Conservation (phyloP, 2,113 vertebrate species). For the Damaliscus lunatus region DNA sequence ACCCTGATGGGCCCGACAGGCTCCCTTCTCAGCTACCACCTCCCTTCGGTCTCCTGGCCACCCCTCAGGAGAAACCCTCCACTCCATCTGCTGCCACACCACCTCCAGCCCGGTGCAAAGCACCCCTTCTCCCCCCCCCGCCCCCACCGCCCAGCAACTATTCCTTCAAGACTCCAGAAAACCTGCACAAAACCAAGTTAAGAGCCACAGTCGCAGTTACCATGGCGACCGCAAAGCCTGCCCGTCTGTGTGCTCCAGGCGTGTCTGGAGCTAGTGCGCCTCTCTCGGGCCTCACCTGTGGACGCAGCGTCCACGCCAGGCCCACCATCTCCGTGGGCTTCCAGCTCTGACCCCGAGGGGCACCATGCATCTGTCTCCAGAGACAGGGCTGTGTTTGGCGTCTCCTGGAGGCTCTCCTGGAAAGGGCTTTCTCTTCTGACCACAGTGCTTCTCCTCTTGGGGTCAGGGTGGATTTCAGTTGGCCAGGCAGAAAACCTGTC, state of each 20-base stretch:
- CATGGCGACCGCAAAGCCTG: conserved; percentile 13
- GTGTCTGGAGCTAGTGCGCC: accelerated
- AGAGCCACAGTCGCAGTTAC: not conserved
- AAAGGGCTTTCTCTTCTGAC: not conserved
- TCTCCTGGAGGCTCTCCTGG: not conserved
- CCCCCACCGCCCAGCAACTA: not conserved
- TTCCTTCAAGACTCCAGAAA: not conserved
- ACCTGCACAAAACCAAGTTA: not conserved
- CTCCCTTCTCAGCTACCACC: no score
- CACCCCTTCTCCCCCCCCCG: not conserved
- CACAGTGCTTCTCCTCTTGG: not conserved
- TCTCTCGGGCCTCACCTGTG: accelerated
- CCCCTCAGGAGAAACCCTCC: accelerated
- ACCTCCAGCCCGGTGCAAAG: not conserved
- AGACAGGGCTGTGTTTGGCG: not conserved
- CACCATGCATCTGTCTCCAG: not conserved
- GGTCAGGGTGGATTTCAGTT: not conserved
- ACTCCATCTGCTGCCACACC: accelerated
- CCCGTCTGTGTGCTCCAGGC: not conserved
- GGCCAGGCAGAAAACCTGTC: not conserved
- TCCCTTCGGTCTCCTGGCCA: not conserved
- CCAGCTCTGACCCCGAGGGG: accelerated
- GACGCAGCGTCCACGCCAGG: accelerated
- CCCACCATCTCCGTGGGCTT: accelerated
- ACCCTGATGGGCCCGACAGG: accelerated